These are phyloP conservation scores for Hydrolagus affinis DNA, from an alignment of 2,113 vertebrate genomes.

Conservation along the genomic window DNA sequence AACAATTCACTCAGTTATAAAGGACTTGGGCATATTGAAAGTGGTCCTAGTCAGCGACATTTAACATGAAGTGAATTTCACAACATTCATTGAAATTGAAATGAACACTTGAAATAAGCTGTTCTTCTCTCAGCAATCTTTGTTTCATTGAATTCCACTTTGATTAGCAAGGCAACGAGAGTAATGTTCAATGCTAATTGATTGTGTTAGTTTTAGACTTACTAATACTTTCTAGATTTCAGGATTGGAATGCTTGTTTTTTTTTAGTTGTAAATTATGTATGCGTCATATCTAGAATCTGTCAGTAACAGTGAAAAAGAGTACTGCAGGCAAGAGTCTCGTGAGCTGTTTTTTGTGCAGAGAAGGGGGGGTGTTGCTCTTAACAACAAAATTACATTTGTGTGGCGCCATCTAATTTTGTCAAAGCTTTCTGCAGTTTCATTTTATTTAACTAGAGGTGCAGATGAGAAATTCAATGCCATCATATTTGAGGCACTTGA, in stretches of 20 bases:
- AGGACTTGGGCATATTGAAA: too few species aligned
- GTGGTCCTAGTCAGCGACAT: too few species aligned
- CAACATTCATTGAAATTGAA: background rate
- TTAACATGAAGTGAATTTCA: background rate
- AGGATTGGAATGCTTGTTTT: background rate
- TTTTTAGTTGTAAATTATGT: background rate
- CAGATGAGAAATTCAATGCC: background rate
- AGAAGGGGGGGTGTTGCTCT: background rate
- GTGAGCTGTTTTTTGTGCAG: background rate
- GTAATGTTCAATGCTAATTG: background rate
- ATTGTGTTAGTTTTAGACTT: background rate
- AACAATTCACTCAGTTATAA: too few species aligned
- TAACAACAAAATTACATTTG: too few species aligned
- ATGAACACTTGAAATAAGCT: background rate
- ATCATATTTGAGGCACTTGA: background rate
- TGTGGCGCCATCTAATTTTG: background rate
- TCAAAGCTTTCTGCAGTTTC: background rate
- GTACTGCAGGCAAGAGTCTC: background rate
- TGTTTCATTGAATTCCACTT: background rate
- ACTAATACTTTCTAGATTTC: background rate
- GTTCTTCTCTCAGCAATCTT: background rate
- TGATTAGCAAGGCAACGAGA: background rate
- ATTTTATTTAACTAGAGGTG: background rate
- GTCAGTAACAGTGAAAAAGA: background rate
- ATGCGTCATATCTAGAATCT: background rate